Conservation (phyloP, 2,888 invertebrate genomes). For the Leucoma salicis region DNA sequence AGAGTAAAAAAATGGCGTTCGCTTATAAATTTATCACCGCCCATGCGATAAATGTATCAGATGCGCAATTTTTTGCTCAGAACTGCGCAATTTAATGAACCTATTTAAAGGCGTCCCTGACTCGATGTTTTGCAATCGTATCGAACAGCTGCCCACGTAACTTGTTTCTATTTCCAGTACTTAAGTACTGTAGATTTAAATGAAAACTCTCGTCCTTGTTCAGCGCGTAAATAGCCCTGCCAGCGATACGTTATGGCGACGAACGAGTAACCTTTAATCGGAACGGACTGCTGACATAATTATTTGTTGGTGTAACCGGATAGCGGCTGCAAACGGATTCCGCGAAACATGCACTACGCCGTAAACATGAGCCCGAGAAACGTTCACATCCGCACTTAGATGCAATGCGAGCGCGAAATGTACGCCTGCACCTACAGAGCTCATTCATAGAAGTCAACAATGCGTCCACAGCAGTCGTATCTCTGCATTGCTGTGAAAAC, state of each 20-base stretch:
- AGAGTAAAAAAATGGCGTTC: constrained; percentile 70
- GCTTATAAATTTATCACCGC: constrained; percentile 73
- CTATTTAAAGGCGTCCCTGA: constrained; percentile 63
- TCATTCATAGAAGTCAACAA: constrained; percentile 66
- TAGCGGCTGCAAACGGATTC: constrained; percentile 58
- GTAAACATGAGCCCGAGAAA: constrained; percentile 53
- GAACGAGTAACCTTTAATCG: constrained; percentile 58
- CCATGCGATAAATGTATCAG: constrained; percentile 62
- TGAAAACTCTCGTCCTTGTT: constrained; percentile 56
- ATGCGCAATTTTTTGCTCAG: constrained; percentile 52
- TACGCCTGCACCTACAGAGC: constrained; percentile 47
- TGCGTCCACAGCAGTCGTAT: constrained; percentile 47
- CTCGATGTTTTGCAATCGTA: constrained; percentile 53
- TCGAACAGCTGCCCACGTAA: constrained; percentile 68
- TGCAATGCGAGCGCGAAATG: constrained; percentile 58
- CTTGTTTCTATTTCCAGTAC: constrained; percentile 68
- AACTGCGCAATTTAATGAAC: constrained; percentile 59
- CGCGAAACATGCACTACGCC: constrained; percentile 59
- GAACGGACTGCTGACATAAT: constrained; percentile 72
- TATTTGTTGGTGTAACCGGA: constrained; percentile 70
- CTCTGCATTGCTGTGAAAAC: constrained; percentile 51
- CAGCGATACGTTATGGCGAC: constrained; percentile 28
- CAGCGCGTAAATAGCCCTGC: constrained; percentile 40
- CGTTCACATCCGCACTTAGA: constrained; percentile 58
- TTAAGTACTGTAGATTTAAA: constrained; percentile 50